Base-by-base conservation (phyloP, 2,888 invertebrate genomes). In the Drosophila emarginata region DNA sequence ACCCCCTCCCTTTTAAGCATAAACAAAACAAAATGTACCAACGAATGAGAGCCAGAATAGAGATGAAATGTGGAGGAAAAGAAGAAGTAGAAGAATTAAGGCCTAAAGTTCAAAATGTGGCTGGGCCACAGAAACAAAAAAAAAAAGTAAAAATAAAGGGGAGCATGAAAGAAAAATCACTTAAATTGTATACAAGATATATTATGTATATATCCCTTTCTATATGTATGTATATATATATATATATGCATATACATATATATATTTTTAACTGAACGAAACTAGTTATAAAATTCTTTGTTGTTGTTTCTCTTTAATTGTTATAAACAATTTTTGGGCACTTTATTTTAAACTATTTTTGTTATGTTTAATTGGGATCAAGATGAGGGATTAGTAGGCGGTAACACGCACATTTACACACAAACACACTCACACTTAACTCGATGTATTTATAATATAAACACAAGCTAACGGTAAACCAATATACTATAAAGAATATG, bases 71-170 rank as follows among this genome's bases (percentile, higher is more conserved):
- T 21, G 14, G 14, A 21, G 36, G 45, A 50, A 21, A 45, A 45
- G 36, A 54, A 36, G 61, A 51, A 54, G n/a, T 11, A 18, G 45
- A 59, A 21, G 52, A 77, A 74, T 71, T 67, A 76, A 85, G 83
- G 87, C 87, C 83, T 81, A 75, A 79, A 83, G 87, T 87, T 85
- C 87, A 87, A 83, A 83, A 76, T 58, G 84, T 88, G 84, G 84
- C 84, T 84, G 86, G 80, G 84, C 84, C 84, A 86, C 84, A 57
- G 56, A 68, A 77, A 72, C 77, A 53, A 62, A 70, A 28, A 56
- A 58, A 66, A 67, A 67, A 54, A n/a, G 28, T n/a, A 52, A 56
- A 21, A 65, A 51, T 37, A 60, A 63, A 65, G 37, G 36, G 32
- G 32, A 51, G 57, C n/a, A 26, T 18, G 37, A 18, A 66, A 62